phyloP scores from a whole-genome alignment of 2,888 invertebrate species.

The Hetaerina titia region DNA sequence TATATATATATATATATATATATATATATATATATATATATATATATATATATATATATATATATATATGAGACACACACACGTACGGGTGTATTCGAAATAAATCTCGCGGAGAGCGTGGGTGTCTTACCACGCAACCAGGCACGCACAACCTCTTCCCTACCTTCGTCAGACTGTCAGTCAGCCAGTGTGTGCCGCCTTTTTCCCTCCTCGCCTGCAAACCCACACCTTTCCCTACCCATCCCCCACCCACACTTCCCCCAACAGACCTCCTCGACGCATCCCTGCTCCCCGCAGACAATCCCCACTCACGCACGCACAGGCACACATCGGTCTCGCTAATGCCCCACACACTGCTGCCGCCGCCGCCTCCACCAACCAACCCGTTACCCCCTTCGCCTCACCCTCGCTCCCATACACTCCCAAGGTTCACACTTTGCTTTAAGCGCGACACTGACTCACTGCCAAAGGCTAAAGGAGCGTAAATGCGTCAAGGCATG shows the following conservation, averaged over 20 bases:
- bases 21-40: too few relatives aligned
- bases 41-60: too few relatives aligned
- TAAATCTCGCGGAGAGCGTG: not conserved
- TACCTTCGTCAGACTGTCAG: not conserved
- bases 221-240: too few relatives aligned
- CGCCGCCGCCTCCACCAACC: not conserved
- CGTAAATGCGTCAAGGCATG: not conserved
- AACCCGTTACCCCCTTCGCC: not conserved
- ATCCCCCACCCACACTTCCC: not conserved
- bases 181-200: too few relatives aligned
- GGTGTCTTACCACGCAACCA: not conserved
- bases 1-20: too few relatives aligned
- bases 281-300: not conserved
- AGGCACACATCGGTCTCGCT: not conserved
- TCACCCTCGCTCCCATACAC: not conserved
- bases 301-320: not conserved
- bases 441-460: not conserved
- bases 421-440: not conserved
- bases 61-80: not conserved
- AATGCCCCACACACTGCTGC: not conserved
- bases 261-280: not conserved
- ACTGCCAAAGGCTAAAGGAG: not conserved
- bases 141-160: not conserved
- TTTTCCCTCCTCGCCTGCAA: too few relatives aligned
- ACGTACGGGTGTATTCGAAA: not conserved